phyloP scores from a whole-genome alignment of 2,797 vertebrate species.

The Anguilla pacifica region DNA sequence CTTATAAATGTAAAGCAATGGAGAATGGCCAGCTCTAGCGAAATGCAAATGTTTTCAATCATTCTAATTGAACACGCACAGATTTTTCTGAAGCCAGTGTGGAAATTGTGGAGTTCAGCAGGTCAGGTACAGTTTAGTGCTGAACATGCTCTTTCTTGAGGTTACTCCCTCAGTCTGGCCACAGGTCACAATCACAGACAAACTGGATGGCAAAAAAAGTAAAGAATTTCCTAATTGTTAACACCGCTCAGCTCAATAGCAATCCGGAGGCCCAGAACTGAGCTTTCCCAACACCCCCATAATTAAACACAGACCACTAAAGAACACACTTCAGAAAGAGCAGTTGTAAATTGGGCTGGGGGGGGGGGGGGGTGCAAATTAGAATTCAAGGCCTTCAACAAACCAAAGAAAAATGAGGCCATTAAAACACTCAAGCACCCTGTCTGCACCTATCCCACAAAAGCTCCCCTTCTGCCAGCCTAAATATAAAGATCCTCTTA shows the following conservation, averaged over 20 bases:
- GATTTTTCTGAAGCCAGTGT: conserved; percentile 13
- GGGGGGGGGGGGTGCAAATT: conserved; percentile 47
- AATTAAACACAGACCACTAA: conserved; percentile 57
- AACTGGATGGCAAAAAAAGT: conserved; percentile 44
- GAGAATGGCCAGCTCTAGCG: neutral
- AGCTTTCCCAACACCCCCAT: conserved; percentile 47
- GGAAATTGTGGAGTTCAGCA: conserved; percentile 27
- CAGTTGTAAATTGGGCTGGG: conserved; percentile 49
- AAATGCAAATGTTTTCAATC: conserved; percentile 12
- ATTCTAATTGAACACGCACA: conserved; percentile 14
- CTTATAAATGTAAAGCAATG: neutral
- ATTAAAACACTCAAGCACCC: conserved; percentile 49
- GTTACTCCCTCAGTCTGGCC: conserved; percentile 30
- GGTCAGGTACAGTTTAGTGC: conserved; percentile 31
- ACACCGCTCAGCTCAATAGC: conserved; percentile 49
- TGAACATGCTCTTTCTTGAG: conserved; percentile 22
- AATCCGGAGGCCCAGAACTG: conserved; percentile 42
- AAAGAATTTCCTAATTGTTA: conserved; percentile 57
- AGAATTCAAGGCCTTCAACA: conserved; percentile 53
- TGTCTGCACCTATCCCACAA: conserved; percentile 47
- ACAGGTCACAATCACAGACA: conserved; percentile 39
- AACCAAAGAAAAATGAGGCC: conserved; percentile 45
- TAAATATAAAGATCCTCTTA: conserved; percentile 41
- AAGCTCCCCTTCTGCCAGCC: conserved; percentile 41
- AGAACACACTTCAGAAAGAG: conserved; percentile 51